Conservation (phyloP, 2,888 invertebrate genomes). For the Cosmia pyralina region DNA sequence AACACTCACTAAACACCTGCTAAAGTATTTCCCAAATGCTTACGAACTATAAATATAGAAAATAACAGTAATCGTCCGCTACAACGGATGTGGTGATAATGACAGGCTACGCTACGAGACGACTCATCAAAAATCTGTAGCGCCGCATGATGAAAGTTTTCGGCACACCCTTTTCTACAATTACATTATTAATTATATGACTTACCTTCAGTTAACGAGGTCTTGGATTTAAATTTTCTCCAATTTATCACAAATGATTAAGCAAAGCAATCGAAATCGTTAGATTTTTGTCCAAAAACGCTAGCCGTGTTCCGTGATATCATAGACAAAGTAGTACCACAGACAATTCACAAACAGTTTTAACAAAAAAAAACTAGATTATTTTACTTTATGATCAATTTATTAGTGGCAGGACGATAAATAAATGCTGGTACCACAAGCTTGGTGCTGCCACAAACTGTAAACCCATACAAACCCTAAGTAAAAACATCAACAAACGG, state of each 20-base stretch:
- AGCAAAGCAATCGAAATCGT: slow-evolving; percentile 69
- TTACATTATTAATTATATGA: slow-evolving; percentile 44
- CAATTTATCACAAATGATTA: slow-evolving; percentile 67
- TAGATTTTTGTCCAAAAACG: slow-evolving; percentile 78
- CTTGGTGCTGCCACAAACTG: neutral
- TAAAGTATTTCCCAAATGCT: slow-evolving; percentile 38
- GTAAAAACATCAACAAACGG: neutral
- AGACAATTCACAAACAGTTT: slow-evolving; percentile 19
- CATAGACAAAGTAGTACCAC: slow-evolving; percentile 75
- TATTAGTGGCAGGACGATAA: neutral
- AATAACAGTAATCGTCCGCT: slow-evolving; percentile 80
- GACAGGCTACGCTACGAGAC: slow-evolving; percentile 75
- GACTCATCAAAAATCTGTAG: slow-evolving; percentile 78
- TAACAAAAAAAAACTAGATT: neutral
- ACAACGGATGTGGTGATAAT: slow-evolving; percentile 83
- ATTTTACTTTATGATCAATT: neutral
- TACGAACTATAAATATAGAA: slow-evolving; percentile 63
- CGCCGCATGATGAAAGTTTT: slow-evolving; percentile 65
- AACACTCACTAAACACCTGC: slow-evolving; percentile 56
- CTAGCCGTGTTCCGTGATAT: slow-evolving; percentile 72
- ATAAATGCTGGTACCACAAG: neutral
- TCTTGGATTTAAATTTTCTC: slow-evolving; percentile 64
- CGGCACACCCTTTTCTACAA: slow-evolving; percentile 46
- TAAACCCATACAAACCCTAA: neutral
- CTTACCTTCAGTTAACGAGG: slow-evolving; percentile 73